phyloP scores from a whole-genome alignment of 2,797 vertebrate species.

The Tapirus indicus region DNA sequence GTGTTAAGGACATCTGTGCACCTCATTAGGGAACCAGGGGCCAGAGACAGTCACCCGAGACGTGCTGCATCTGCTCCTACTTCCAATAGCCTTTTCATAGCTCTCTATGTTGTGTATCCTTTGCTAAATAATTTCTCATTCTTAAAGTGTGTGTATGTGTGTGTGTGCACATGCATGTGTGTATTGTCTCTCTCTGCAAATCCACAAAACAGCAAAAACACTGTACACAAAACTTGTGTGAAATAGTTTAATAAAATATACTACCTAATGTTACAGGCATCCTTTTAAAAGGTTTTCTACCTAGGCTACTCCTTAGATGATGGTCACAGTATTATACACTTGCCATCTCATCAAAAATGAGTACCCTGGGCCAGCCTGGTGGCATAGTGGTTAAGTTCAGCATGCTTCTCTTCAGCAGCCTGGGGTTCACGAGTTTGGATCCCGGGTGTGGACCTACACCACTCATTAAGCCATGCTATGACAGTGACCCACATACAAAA shows the following conservation, averaged over 20 bases:
- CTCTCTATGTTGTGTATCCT: background rate
- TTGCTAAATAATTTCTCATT: background rate
- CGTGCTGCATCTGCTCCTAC: accelerated
- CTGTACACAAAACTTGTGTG: background rate
- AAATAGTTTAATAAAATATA: background rate
- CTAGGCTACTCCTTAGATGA: background rate
- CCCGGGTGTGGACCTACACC: too few relatives aligned
- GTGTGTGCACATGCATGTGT: background rate
- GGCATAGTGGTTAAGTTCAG: too few relatives aligned
- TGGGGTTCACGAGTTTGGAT: too few relatives aligned
- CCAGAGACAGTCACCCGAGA: background rate
- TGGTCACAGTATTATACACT: background rate
- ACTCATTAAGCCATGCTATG: too few relatives aligned
- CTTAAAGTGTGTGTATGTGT: background rate
- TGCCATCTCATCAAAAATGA: background rate
- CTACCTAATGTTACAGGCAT: background rate
- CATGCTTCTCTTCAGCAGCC: too few relatives aligned
- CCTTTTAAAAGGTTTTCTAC: background rate
- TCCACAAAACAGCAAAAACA: background rate
- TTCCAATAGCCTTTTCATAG: background rate
- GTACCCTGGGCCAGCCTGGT: background rate
- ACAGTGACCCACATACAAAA: too few relatives aligned
- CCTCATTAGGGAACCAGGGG: background rate
- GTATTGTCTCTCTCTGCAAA: background rate
- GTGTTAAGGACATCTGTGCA: background rate